Base-by-base conservation (phyloP, 2,888 invertebrate species). In the Himalopsyche japonica region DNA sequence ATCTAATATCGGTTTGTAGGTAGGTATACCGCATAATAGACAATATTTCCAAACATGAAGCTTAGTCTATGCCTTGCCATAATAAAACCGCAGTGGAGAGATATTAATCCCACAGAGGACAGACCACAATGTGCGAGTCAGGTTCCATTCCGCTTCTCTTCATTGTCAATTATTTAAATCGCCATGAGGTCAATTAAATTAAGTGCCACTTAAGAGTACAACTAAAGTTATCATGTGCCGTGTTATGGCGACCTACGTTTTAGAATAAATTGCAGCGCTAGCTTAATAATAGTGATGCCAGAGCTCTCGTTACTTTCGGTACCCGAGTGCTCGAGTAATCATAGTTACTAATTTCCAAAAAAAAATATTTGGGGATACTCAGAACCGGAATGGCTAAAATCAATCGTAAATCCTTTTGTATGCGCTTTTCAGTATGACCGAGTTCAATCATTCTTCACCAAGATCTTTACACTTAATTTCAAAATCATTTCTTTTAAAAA, bases 81-180 rank as follows among this genome's bases (percentile, higher is more conserved):
- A 43, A 77, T 20, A 77, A 77, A 43, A 77, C 77, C 77, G 77
- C 77, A 77, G 77, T 27, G 27, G 70, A 27, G 70, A 70, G 70
- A 30, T 70, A 70, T 70, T 70, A 70, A 77, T 34, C 77, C 43
- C 37, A 15, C 77, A 77, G 77, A 34, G 43, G 34, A 77, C 77
- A 34, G 77, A 77, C 43, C 37, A 77, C 77, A 77, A 43, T 77
- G 43, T 34, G 34, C 34, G 77, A 34, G 77, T 34, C 77, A 43
- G 57, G 80, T 57, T 57, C 79, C 80, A 80, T 30, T 80, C 77
- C 48, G 79, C 81, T 77, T 79, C 86, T 57, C 37, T 76, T 79
- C 79, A 57, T 76, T 81, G 84, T 83, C 86, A 86, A 84, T 86
- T 86, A 86, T 86, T 86, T 83, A 84, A 86, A 86, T 84, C 86